Percentiles rank a stretch among this genome's conserved stretches.
Evolutionary conservation across 2,888 invertebrate species (phyloP).

Genomic region (Diarsia rubi): DNA sequence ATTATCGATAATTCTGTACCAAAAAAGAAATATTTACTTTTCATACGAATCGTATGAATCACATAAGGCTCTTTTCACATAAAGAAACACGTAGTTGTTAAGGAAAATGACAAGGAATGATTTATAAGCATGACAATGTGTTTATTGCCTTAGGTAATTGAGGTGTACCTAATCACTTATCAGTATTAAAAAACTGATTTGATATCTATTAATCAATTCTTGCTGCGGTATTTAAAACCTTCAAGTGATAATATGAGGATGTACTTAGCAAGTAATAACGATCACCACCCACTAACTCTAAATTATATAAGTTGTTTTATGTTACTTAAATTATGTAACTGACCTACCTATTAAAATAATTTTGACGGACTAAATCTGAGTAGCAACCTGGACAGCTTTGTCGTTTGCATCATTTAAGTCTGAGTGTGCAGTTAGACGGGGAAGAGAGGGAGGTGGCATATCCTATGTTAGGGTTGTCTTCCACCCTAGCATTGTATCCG

Average conservation of each 20-base stretch:
- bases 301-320: neutral
- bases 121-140: slow-evolving; percentile 3
- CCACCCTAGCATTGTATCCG: too few relatives aligned
- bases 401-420: too few relatives aligned
- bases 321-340: too few relatives aligned
- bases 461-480: too few relatives aligned
- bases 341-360: too few relatives aligned
- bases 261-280: slow-evolving; percentile 2
- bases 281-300: neutral
- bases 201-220: slow-evolving; percentile 15
- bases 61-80: slow-evolving; percentile 31
- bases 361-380: too few relatives aligned
- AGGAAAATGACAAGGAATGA: slow-evolving; percentile 14
- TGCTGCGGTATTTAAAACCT: slow-evolving; percentile 15
- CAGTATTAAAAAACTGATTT: slow-evolving; percentile 41
- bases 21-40: slow-evolving; percentile 37
- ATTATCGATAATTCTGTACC: slow-evolving; percentile 58
- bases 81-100: neutral
- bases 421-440: too few relatives aligned
- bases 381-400: too few relatives aligned
- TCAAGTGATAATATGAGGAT: slow-evolving; percentile 17
- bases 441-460: too few relatives aligned
- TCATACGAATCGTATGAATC: slow-evolving; percentile 41
- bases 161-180: slow-evolving; percentile 21
- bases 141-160: slow-evolving; percentile 8